Conservation (phyloP, 2,888 invertebrate species). For the Arenicola marina region DNA sequence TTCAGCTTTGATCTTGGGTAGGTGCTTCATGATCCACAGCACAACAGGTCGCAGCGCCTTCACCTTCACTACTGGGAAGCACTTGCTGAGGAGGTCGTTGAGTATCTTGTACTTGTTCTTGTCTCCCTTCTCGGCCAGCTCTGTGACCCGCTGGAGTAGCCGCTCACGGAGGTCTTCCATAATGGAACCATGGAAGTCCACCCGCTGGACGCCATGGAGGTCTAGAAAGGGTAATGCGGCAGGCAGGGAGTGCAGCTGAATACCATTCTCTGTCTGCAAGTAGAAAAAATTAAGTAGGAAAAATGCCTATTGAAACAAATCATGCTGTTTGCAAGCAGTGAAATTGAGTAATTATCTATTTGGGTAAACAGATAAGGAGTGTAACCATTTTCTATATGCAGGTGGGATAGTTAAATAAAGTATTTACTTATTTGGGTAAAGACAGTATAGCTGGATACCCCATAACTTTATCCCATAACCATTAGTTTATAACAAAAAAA, state of each 20-base stretch:
- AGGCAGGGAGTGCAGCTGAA: constrained; percentile 79
- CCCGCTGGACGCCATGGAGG: constrained; percentile 86
- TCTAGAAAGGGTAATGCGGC: constrained; percentile 95
- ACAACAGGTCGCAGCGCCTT: constrained; percentile 86
- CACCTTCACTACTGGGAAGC: constrained; percentile 91
- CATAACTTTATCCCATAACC: neutral
- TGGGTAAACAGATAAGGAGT: too few species aligned
- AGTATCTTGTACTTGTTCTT: constrained; percentile 75
- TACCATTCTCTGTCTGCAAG: constrained; percentile 69
- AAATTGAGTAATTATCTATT: too few species aligned
- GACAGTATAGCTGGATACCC: neutral
- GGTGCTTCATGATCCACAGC: constrained; percentile 90
- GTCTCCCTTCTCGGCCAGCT: constrained; percentile 47
- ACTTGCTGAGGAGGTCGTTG: constrained; percentile 86
- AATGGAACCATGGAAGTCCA: constrained; percentile 89
- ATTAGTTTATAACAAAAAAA: too few species aligned
- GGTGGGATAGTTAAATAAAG: too few species aligned
- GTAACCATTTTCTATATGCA: too few species aligned
- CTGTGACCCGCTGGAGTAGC: constrained; percentile 45
- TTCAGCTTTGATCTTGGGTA: constrained; percentile 87
- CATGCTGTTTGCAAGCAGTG: neutral
- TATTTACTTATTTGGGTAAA: too few species aligned
- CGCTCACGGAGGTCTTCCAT: constrained; percentile 56
- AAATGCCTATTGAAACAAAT: neutral
- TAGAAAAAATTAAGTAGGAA: neutral